Percentiles rank a stretch among this genome's conserved stretches.
Conservation (phyloP, 2,888 invertebrate genomes). For the Gastrophysa polygoni region DNA sequence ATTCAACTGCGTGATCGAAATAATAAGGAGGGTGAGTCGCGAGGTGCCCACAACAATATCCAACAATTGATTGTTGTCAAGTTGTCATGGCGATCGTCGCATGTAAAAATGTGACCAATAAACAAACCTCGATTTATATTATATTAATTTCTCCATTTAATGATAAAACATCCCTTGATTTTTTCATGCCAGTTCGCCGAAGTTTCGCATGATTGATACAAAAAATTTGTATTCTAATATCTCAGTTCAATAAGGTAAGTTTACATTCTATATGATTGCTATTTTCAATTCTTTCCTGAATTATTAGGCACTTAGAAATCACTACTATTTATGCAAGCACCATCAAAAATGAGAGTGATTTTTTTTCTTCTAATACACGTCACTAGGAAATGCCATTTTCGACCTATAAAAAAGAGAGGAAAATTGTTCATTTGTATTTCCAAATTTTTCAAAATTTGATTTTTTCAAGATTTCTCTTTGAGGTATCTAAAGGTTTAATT, state of each 20-base stretch:
- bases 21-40: constrained; percentile 19
- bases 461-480: too few relatives aligned
- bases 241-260: neutral
- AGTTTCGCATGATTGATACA: neutral
- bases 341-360: too few relatives aligned
- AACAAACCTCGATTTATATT: constrained; percentile 46
- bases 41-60: constrained; percentile 23
- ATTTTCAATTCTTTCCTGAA: too few relatives aligned
- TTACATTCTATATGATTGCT: neutral
- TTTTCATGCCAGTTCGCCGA: constrained; percentile 8
- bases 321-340: too few relatives aligned
- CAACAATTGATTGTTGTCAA: constrained; percentile 45
- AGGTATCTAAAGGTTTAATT: too few relatives aligned
- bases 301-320: too few relatives aligned
- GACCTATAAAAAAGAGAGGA: too few relatives aligned
- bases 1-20: too few relatives aligned
- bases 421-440: neutral
- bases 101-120: constrained; percentile 47
- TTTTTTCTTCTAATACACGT: too few relatives aligned
- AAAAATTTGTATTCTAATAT: constrained; percentile 18
- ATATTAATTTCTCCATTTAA: constrained; percentile 42
- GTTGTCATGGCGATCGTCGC: constrained; percentile 47
- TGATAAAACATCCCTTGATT: constrained; percentile 48
- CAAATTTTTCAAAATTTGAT: too few relatives aligned
- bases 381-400: too few relatives aligned